Conservation (phyloP, 2,797 vertebrate species). For the Bryconaethiops microstoma region DNA sequence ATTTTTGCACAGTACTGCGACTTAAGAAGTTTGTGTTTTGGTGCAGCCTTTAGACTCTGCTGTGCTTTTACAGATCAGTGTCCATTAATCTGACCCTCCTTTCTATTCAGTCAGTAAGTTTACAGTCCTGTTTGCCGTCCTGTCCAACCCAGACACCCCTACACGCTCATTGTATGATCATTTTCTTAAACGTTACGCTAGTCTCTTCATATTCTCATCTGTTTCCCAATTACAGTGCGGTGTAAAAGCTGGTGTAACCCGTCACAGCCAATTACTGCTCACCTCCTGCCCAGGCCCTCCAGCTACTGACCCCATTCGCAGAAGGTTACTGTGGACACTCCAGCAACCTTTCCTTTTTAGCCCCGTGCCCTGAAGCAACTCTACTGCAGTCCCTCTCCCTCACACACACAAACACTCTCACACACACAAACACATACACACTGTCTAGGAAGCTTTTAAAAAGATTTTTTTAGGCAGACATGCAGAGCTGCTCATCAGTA, state of each 20-base stretch:
- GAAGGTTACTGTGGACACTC: conserved; percentile 15
- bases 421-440: neutral
- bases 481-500: neutral
- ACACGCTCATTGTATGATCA: neutral
- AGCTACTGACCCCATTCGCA: conserved; percentile 4
- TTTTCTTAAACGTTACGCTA: neutral
- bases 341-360: conserved; percentile 38
- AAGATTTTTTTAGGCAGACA: neutral
- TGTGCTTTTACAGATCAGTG: no score
- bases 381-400: no score
- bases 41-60: no score
- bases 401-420: no score
- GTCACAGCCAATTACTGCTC: conserved; percentile 27
- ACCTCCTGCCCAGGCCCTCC: conserved; percentile 10
- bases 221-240: neutral
- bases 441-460: neutral
- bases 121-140: no score
- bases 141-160: no score
- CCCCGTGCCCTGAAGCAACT: conserved; percentile 12
- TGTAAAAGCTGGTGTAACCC: neutral
- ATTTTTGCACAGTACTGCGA: no score
- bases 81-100: no score
- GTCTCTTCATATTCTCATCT: neutral
- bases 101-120: no score
- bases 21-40: no score